Evolutionary conservation across 2,797 vertebrate species (phyloP), one percentile per base, ranked within the genome.

Genomic region (Hoplostethus atlanticus): DNA sequence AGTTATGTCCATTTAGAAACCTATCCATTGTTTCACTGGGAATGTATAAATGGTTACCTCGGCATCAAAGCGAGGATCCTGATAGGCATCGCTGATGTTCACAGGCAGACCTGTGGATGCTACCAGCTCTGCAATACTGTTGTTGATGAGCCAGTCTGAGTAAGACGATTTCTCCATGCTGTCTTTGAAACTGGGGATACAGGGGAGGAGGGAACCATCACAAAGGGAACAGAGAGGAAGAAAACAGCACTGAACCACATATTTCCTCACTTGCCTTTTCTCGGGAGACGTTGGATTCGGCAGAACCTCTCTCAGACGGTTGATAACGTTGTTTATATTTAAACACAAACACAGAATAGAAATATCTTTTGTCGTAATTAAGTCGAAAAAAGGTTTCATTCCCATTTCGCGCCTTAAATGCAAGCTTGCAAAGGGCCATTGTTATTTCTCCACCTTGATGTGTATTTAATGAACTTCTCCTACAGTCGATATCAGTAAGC

Each of bases 141-240:
- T 99, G 89, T 99, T 99, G 92, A 99, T 96, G 76, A 99, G 95
- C 98, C 98, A 99, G 89, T 99, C 98, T 0, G 98, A 99, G 86
- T 97, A 97, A 0, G 97, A 97, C 0, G 98, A 97, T 84, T 99
- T 99, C 86, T 99, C 98, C 91, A 98, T 38, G 1, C 94, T 98
- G 92, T 98, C 98, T 93, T 97, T 98, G 92, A 97, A 98, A 93
- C 98, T 99, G 34, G 21, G n/a, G 64, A 55, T 21, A 36, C 15
- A 70, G 34, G 77, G 70, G 77, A 59, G 3, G 6, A 4, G 5
- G 1, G 16, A 42, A 58, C 15, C 10, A 67, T 50, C 28, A 38
- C n/a, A 69, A 36, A 62, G 53, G 11, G 12, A 67, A 34, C 21
- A 42, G 25, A 68, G 56, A 6, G 2, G 10, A 42, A 76, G n/a